Evolutionary conservation across 2,797 vertebrate species (phyloP).

Genomic region (Pangasius mekongensis): DNA sequence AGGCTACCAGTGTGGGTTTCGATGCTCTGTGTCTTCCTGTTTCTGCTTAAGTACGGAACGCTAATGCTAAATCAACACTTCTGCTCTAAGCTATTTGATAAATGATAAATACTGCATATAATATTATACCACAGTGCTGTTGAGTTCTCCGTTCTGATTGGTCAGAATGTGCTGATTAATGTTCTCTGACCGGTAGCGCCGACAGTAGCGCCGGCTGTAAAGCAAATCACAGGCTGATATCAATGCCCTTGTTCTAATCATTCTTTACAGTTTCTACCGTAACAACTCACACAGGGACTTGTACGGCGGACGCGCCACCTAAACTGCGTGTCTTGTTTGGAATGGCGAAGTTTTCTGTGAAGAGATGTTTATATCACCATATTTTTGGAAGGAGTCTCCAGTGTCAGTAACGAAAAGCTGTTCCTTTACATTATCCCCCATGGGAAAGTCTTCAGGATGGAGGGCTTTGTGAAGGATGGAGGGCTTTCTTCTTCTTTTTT

Average conservation of each 20-base stretch:
- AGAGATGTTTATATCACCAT: not conserved
- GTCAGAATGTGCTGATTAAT: constrained; percentile 2
- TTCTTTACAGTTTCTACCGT: not conserved
- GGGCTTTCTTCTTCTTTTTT: not conserved
- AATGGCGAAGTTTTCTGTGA: not conserved
- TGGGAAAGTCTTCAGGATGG: not conserved
- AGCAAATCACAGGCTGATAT: not conserved
- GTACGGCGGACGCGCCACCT: no score
- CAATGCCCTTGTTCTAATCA: not conserved
- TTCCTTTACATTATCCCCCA: not conserved
- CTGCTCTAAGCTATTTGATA: not conserved
- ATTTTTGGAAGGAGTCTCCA: not conserved
- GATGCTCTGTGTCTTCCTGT: not conserved
- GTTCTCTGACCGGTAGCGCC: not conserved
- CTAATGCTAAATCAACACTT: not conserved
- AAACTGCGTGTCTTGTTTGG: no score
- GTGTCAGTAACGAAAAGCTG: not conserved
- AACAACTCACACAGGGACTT: not conserved
- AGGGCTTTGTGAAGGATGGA: not conserved
- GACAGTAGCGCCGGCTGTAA: not conserved
- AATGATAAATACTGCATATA: not conserved
- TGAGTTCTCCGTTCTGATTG: not conserved
- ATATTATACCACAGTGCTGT: not conserved
- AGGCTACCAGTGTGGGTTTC: not conserved
- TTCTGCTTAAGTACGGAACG: not conserved